These are phyloP conservation scores for Megaceryle alcyon DNA, from an alignment of 2,797 vertebrate species.

Conservation along the genomic window DNA sequence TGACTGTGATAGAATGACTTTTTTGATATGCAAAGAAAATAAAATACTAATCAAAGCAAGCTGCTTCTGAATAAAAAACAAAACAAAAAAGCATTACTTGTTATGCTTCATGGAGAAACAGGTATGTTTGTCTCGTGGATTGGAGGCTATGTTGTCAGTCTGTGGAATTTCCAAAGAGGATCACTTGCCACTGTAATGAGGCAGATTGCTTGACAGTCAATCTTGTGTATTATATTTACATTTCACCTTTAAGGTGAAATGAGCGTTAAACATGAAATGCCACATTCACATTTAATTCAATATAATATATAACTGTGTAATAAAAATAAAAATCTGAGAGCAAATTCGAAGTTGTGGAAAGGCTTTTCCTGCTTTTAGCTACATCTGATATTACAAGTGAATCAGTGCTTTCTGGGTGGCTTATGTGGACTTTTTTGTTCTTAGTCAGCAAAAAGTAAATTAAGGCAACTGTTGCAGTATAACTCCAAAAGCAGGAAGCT, in stretches of 20 bases:
- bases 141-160: not conserved
- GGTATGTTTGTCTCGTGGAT: not conserved
- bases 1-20: not conserved
- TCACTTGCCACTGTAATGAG: not conserved
- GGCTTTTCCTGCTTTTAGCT: not conserved
- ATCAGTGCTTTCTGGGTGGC: not conserved
- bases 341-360: not conserved
- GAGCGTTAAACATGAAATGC: not conserved
- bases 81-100: too few species aligned
- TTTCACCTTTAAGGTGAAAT: not conserved
- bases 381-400: not conserved
- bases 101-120: not conserved
- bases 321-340: not conserved
- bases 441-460: not conserved
- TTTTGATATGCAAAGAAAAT: not conserved
- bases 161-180: not conserved
- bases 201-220: not conserved
- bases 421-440: not conserved
- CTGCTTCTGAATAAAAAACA: not conserved
- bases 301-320: accelerated
- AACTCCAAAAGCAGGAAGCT: not conserved
- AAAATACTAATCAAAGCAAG: not conserved
- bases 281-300: not conserved
- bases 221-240: not conserved
- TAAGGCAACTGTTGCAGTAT: not conserved